Evolutionary conservation across 2,113 vertebrate genomes (phyloP).

Genomic region (Cyprinodon variegatus): DNA sequence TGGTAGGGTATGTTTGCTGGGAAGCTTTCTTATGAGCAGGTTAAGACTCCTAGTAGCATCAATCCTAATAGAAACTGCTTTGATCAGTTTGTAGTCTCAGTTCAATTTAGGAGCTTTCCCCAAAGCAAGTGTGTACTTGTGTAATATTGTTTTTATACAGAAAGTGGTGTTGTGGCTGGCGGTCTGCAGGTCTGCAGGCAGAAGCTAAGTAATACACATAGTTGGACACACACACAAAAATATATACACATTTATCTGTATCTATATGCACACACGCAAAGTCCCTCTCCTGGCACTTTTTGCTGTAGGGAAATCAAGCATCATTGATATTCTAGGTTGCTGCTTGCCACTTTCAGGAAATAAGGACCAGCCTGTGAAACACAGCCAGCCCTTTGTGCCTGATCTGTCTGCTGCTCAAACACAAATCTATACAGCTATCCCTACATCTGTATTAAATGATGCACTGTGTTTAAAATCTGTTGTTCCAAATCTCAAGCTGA

Average conservation of each 20-base stretch:
- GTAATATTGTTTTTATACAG: constrained; percentile 58
- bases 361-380: constrained; percentile 75
- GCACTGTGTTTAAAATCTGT: constrained; percentile 57
- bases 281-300: constrained; percentile 18
- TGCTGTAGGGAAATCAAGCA: constrained; percentile 44
- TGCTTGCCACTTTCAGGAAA: constrained; percentile 77
- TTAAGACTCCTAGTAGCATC: constrained; percentile 63
- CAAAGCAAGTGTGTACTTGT: constrained; percentile 53
- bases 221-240: constrained; percentile 6
- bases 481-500: constrained; percentile 50
- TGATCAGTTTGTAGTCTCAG: constrained; percentile 68
- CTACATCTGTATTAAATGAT: constrained; percentile 11
- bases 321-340: constrained; percentile 78
- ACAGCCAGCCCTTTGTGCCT: constrained; percentile 71
- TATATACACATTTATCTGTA: neutral
- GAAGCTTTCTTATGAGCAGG: constrained; percentile 57
- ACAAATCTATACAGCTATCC: constrained; percentile 23
- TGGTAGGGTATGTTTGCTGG: constrained; percentile 6
- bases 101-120: constrained; percentile 64
- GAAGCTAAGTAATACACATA: constrained; percentile 41
- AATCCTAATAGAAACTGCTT: constrained; percentile 69
- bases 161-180: constrained; percentile 54
- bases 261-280: constrained; percentile 8
- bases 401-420: constrained; percentile 28
- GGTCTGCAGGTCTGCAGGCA: constrained; percentile 40